These are phyloP conservation scores for Drosophila paulistorum DNA, from an alignment of 1,140 invertebrate species.

Conservation along the genomic window DNA sequence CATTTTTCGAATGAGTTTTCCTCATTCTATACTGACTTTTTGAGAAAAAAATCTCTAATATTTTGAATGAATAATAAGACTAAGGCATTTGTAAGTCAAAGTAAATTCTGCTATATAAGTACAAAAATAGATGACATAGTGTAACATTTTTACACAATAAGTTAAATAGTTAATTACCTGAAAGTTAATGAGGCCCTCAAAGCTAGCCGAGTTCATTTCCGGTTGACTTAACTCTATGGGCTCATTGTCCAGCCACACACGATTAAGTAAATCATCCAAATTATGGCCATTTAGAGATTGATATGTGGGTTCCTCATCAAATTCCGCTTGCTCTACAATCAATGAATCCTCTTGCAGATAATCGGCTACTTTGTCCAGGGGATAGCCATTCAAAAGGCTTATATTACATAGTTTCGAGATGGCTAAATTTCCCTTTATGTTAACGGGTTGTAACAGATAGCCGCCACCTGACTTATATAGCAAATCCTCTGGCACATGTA, in stretches of 20 bases:
- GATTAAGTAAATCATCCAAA: slow-evolving; percentile 52
- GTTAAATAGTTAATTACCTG: slow-evolving; percentile 40
- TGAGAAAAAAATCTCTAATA: no score
- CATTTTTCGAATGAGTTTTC: no score
- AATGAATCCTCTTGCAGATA: slow-evolving; percentile 52
- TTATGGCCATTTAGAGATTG: slow-evolving; percentile 53
- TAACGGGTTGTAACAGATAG: slow-evolving; percentile 23
- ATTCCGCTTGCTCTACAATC: slow-evolving; percentile 57
- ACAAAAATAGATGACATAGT: no score
- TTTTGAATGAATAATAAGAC: no score
- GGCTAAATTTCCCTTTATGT: slow-evolving; percentile 42
- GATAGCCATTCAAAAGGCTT: slow-evolving; percentile 41
- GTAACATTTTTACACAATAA: no score
- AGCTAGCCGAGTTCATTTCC: slow-evolving; percentile 38
- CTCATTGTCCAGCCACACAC: slow-evolving; percentile 75
- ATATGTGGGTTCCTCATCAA: slow-evolving; percentile 42
- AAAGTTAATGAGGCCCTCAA: slow-evolving; percentile 69
- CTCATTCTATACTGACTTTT: no score
- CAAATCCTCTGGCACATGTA: slow-evolving; percentile 68
- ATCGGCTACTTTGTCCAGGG: slow-evolving; percentile 27
- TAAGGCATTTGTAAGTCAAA: no score
- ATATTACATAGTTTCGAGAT: slow-evolving; percentile 43
- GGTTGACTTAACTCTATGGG: slow-evolving; percentile 48
- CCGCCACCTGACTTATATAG: slow-evolving; percentile 34
- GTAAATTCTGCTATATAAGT: no score